Evolutionary conservation across 23 tunicate species (phyloP), one percentile per base, ranked within the genome.

Genomic region (Trididemnum nubilum): DNA sequence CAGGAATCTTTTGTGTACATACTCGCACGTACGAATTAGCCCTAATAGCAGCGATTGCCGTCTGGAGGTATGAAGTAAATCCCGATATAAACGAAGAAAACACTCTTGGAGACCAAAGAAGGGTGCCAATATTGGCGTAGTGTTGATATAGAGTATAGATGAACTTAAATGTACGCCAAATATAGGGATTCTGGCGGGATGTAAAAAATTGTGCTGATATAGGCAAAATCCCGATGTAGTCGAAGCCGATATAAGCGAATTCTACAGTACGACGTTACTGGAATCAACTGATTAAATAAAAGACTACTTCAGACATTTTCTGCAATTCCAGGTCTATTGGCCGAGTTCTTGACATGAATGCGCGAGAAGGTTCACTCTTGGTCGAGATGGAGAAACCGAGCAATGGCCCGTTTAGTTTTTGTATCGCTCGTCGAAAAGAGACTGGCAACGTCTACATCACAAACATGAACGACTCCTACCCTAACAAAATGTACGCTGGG

Each of bases 261-360:
- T n/a, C n/a, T n/a, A n/a, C n/a, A n/a, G n/a, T n/a, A n/a, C n/a
- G n/a, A n/a, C n/a, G n/a, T n/a, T n/a, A n/a, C n/a, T n/a, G n/a
- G n/a, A n/a, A n/a, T n/a, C n/a, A n/a, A n/a, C n/a, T n/a, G n/a
- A n/a, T n/a, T n/a, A n/a, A n/a, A n/a, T n/a, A n/a, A n/a, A n/a
- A n/a, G n/a, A n/a, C n/a, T n/a, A n/a, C n/a, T n/a, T n/a, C n/a
- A n/a, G n/a, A n/a, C n/a, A n/a, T n/a, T n/a, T n/a, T n/a, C n/a
- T n/a, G n/a, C n/a, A n/a, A n/a, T n/a, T n/a, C n/a, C 83, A 93
- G 98, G 69, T 91, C 98, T 12, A 93, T 93, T 35, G 98, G 98
- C 34, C 51, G 89, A 34, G 93, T 93, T 37, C 30, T 93, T 19
- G 83, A 84, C 71, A 93, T 93, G 89, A 86, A 93, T 58, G 85